Percentiles rank a stretch among this genome's conserved stretches.
Conservation (phyloP, 2,888 invertebrate species). For the Brenthis ino region DNA sequence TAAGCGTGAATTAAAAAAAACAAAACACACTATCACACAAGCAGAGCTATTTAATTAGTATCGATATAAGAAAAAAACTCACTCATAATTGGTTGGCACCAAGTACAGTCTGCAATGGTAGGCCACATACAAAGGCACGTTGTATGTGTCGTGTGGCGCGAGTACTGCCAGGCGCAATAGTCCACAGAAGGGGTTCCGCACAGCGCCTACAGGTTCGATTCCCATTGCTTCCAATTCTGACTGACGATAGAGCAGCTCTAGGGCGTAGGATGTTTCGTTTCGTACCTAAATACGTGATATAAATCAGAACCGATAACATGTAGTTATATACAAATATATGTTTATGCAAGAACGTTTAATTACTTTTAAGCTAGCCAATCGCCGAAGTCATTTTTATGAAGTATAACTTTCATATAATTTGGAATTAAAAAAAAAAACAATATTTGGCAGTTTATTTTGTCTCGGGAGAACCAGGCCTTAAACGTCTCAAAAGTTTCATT, state of each 20-base stretch:
- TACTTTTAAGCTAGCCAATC: too few relatives aligned
- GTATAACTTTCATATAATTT: too few relatives aligned
- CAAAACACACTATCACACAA: too few relatives aligned
- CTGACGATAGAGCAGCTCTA: conserved; percentile 89
- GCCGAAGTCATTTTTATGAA: too few relatives aligned
- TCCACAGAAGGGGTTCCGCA: conserved; percentile 89
- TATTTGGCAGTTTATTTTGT: too few relatives aligned
- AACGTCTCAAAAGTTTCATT: too few relatives aligned
- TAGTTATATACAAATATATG: background rate
- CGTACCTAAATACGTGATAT: conserved; percentile 75
- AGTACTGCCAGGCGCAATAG: conserved; percentile 87
- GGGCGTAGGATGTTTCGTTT: conserved; percentile 89
- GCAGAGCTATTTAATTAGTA: too few relatives aligned
- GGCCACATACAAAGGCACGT: conserved; percentile 89
- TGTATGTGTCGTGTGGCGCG: conserved; percentile 88
- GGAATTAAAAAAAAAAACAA: too few relatives aligned
- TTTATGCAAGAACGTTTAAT: too few relatives aligned
- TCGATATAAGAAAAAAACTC: background rate
- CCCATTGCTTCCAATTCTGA: conserved; percentile 85
- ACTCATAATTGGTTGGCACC: conserved; percentile 79
- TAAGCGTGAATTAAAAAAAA: too few relatives aligned
- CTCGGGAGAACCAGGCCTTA: too few relatives aligned
- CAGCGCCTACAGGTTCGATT: conserved; percentile 84
- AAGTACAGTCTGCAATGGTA: conserved; percentile 90
- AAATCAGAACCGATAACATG: background rate